phyloP scores from a whole-genome alignment of 2,888 invertebrate species.

The Lasioglossum leucozonium region DNA sequence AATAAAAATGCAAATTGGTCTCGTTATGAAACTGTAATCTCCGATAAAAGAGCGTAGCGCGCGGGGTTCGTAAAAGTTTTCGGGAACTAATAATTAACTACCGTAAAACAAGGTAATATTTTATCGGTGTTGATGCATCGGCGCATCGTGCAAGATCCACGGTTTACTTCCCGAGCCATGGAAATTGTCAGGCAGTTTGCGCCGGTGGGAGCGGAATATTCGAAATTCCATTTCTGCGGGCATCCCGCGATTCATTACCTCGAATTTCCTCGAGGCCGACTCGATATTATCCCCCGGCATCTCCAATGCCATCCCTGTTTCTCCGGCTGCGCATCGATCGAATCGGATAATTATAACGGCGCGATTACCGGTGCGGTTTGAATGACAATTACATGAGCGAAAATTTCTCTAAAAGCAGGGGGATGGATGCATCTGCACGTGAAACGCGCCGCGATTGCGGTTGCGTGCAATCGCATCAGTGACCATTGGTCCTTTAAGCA shows the following conservation, averaged over 20 bases:
- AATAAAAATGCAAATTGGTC: not conserved
- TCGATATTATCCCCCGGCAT: slow-evolving; percentile 61
- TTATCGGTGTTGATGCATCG: not conserved
- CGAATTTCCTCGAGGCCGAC: slow-evolving; percentile 65
- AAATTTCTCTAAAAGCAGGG: slow-evolving; percentile 50
- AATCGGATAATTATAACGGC: slow-evolving; percentile 72
- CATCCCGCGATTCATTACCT: slow-evolving; percentile 64
- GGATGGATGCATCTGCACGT: slow-evolving; percentile 22
- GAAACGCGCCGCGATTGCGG: slow-evolving; percentile 8
- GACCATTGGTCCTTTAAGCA: slow-evolving; percentile 12
- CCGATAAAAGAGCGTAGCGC: not conserved
- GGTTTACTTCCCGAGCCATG: not conserved
- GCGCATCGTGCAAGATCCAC: not conserved
- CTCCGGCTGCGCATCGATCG: slow-evolving; percentile 66
- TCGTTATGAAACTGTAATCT: not conserved
- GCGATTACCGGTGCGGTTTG: slow-evolving; percentile 64
- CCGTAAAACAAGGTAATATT: not conserved
- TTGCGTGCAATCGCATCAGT: slow-evolving; percentile 21
- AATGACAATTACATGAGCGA: slow-evolving; percentile 56
- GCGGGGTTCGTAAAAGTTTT: not conserved
- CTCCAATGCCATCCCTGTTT: slow-evolving; percentile 51
- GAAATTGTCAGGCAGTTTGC: slow-evolving; percentile 24
- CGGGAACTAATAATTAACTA: slow-evolving; percentile 10
- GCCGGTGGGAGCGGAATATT: slow-evolving; percentile 36
- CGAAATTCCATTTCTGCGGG: slow-evolving; percentile 56